Base-by-base conservation (phyloP, 2,888 invertebrate species). In the Therioaphis trifolii region DNA sequence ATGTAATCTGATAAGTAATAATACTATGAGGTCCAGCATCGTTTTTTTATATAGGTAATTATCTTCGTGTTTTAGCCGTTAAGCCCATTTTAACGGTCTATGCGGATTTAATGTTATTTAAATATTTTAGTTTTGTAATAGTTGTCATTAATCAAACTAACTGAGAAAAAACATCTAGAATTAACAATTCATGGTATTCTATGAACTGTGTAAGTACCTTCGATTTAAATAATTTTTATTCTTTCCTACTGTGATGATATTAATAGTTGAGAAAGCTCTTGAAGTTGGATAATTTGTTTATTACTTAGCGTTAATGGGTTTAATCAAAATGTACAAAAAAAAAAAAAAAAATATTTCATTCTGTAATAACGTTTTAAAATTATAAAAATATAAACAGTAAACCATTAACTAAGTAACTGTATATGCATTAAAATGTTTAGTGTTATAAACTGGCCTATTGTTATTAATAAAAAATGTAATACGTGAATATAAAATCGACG, bases 251-350 rank as follows among this genome's bases (percentile, higher is more conserved):
- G 9, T 52, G n/a, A 21, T 52, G n/a, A 52, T 5, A 9, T n/a
- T 52, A 52, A 52, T 21, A 52, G 52, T 21, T n/a, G 7, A 52
- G n/a, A 52, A 61, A 61, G 61, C 61, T 61, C 15, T 61, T 61
- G 27, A 61, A 61, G 24, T 27, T 29, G 52, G n/a, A 52, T n/a
- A 52, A 35, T 7, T 35, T 35, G 35, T 52, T 18, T 4, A 52
- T 18, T 52, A 4, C 52, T 52, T 18, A 18, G 18, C 18, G 52
- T 1, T 52, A 52, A 52, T 52, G 52, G 15, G 52, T 18, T 52
- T 18, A 18, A 52, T 18, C 35, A 7, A 7, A 35, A 7, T 7
- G 35, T n/a, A 35, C 4, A 52, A 52, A 52, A 52, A 18, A 52
- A 18, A 18, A 52, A 4, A 1, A 2, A 52, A 52, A 18, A 15